Base-by-base conservation (phyloP, 2,888 invertebrate genomes). In the Trisateles emortualis region DNA sequence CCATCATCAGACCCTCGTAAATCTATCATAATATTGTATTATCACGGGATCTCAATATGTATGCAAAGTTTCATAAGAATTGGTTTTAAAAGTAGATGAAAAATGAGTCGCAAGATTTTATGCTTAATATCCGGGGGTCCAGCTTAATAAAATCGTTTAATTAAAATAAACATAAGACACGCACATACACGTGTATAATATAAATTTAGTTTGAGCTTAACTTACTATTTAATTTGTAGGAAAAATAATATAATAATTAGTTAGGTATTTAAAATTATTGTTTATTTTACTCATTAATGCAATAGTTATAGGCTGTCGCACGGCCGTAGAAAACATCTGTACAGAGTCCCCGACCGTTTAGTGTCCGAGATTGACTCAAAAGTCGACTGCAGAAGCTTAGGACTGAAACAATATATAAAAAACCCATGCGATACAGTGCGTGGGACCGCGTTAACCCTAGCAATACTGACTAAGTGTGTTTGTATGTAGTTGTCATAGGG, bases 201-300 rank as follows among this genome's bases (percentile, higher is more conserved):
- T 64, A 73, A 82, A 83, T 86, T 87, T 84, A 86, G 79, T 91
- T 91, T 92, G 91, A 92, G 92, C 91, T 92, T 88, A 90, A 84
- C 88, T 90, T 90, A 90, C 88, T 88, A 88, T 88, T 90, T 87
- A 90, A 84, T 88, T 68, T 69, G 85, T 81, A 88, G 85, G 87
- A 88, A 88, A 88, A 88, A 87, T 87, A 79, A 85, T 87, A 87
- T 87, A 86, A 84, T 87, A 86, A 90, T 90, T 87, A 90, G 84
- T 91, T n/a, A n/a, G n/a, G 90, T 90, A 91, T 91, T 90, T 91
- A 92, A 91, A 92, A 90, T 90, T 88, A 91, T 87, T 87, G 88
- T 84, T 89, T 87, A 86, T 79, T 83, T 83, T 75, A 87, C 88
- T 87, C 87, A 88, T n/a, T n/a, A 76, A 74, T 68, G 82, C 85